A percentile compares a stretch with the other conserved stretches of the same genome.
phyloP scores from a whole-genome alignment of 2,888 invertebrate species.

The Phoronis australis region DNA sequence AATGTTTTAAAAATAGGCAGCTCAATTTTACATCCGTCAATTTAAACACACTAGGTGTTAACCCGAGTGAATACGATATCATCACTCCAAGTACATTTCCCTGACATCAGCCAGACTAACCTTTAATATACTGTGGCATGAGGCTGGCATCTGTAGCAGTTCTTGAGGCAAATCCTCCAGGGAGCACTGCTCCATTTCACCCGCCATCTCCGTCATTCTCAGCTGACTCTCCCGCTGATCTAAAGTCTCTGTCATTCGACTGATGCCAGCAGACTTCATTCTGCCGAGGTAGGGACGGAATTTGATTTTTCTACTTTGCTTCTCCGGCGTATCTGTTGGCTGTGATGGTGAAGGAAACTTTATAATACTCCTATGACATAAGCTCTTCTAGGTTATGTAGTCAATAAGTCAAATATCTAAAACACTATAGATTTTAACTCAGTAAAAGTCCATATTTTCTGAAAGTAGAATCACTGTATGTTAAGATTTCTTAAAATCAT shows the following conservation, averaged over 20 bases:
- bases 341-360: conserved; percentile 2
- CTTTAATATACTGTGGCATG: conserved; percentile 42
- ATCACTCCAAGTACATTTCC: too few relatives aligned
- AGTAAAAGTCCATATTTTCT: too few relatives aligned
- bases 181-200: conserved; percentile 2
- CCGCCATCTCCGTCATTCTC: conserved; percentile 25
- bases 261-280: conserved; percentile 29
- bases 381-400: too few relatives aligned
- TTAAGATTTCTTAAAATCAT: too few relatives aligned
- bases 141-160: conserved; percentile 37
- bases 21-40: too few relatives aligned
- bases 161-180: conserved; percentile 2
- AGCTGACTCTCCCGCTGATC: conserved; percentile 38
- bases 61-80: too few relatives aligned
- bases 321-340: conserved; percentile 7
- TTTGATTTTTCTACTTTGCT: conserved; percentile 21
- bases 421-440: too few relatives aligned
- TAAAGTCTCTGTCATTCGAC: conserved; percentile 34
- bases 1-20: too few relatives aligned
- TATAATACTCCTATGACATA: background rate
- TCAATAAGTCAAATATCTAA: too few relatives aligned
- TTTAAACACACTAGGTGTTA: too few relatives aligned
- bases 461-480: too few relatives aligned
- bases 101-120: too few relatives aligned
- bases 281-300: conserved; percentile 38